These are phyloP conservation scores for Mormyrops attenuatus DNA, from an alignment of 2,797 vertebrate species.

Conservation along the genomic window DNA sequence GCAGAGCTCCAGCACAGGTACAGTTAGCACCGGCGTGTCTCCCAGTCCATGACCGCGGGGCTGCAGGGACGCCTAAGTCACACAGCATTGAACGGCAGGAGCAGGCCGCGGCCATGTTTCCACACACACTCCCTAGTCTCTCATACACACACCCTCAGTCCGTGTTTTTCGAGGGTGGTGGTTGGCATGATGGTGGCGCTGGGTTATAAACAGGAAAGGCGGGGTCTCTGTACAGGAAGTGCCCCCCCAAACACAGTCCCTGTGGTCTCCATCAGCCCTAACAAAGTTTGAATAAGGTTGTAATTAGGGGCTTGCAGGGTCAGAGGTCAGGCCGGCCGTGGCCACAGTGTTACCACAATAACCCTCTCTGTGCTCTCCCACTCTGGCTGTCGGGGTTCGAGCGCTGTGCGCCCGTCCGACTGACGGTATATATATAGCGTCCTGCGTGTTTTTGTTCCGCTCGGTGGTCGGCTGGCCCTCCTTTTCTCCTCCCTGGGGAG, in stretches of 20 bases:
- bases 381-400: background rate
- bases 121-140: background rate
- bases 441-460: background rate
- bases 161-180: background rate
- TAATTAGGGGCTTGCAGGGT: conserved; percentile 21
- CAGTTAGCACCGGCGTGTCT: background rate
- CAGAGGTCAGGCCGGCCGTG: conserved; percentile 30
- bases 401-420: background rate
- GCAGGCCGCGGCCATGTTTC: background rate
- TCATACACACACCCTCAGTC: background rate
- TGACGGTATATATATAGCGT: background rate
- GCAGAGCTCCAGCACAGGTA: background rate
- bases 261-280: conserved; percentile 6
- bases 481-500: background rate
- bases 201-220: background rate
- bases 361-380: background rate
- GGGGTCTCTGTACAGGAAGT: background rate
- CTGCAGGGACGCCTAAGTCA: background rate
- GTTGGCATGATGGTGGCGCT: background rate
- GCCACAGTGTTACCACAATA: conserved; percentile 5
- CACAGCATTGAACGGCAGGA: background rate
- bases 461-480: background rate
- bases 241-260: background rate
- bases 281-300: conserved; percentile 4
- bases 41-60: background rate